phyloP scores from a whole-genome alignment of 2,888 invertebrate genomes.

The Xylota sylvarum region DNA sequence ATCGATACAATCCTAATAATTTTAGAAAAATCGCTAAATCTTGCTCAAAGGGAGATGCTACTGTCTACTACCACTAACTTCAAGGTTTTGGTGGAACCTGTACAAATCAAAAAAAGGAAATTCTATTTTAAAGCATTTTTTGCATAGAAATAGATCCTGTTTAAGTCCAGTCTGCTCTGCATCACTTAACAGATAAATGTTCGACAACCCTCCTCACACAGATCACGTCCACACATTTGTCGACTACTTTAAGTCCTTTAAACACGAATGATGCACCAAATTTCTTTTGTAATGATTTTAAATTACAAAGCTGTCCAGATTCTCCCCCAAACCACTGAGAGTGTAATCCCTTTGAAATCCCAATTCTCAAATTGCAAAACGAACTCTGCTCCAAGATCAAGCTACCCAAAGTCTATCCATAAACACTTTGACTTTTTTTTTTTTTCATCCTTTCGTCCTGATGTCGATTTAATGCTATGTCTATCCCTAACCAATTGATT shows the following conservation, averaged over 20 bases:
- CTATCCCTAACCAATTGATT: conserved; percentile 62
- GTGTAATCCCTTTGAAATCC: conserved; percentile 51
- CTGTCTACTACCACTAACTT: too few relatives aligned
- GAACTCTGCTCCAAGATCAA: conserved; percentile 46
- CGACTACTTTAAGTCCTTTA: not conserved
- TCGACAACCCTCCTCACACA: too few relatives aligned
- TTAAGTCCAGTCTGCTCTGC: too few relatives aligned
- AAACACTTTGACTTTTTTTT: conserved; percentile 37
- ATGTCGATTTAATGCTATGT: conserved; percentile 49
- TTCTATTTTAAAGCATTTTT: too few relatives aligned
- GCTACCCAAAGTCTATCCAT: not conserved
- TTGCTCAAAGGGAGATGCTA: too few relatives aligned
- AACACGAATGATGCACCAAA: not conserved
- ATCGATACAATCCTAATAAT: too few relatives aligned
- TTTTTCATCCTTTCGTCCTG: not conserved
- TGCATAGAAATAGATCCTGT: too few relatives aligned
- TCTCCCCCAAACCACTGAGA: not conserved
- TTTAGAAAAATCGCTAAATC: too few relatives aligned
- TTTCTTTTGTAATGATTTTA: conserved; percentile 44
- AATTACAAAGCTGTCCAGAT: conserved; percentile 47
- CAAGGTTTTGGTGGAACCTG: too few relatives aligned
- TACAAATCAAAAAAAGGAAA: too few relatives aligned
- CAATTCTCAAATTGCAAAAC: conserved; percentile 60
- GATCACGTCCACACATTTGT: too few relatives aligned
- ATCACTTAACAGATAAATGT: too few relatives aligned